Evolutionary conservation across 2,113 vertebrate genomes (phyloP), one percentile per base, ranked within the genome.

Genomic region (Ceuthmochares aereus): DNA sequence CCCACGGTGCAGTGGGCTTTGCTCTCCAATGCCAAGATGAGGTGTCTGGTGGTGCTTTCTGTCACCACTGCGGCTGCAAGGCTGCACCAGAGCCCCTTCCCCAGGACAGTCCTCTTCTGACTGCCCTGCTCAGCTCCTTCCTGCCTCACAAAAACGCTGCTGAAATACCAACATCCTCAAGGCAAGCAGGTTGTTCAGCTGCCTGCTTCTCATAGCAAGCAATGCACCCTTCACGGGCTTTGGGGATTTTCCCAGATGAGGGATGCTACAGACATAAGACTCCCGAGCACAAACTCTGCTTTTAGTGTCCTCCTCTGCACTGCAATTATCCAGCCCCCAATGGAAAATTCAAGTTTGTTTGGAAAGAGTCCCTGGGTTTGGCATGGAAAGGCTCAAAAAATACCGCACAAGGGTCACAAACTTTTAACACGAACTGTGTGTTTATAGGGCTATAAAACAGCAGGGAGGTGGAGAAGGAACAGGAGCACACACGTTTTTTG

Each of bases 251-350:
- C 51, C 78, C 1, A 1, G 19, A 5, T 30, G 15, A 69, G 55
- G 36, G 42, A 82, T 95, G 43, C 62, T 78, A 21, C 14, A 34
- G 60, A 75, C 74, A 64, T 16, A 34, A 0, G 32, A 56, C 26
- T 63, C 29, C 6, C 4, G 49, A 73, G 60, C 59, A 26, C 10
- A 43, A 72, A 59, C 52, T 83, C 89, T 60, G 37, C 30, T 93
- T 95, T 91, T 91, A 91, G 75, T 14, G 43, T 90, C 88, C 88
- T 91, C 85, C 88, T 89, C 93, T 81, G 73, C 89, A 84, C 93
- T 94, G 80, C 0, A 19, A 89, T 95, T 95, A 95, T 89, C 84
- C 79, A 84, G 56, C 58, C 88, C 60, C 30, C 58, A 63, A 4
- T 78, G 94, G 89, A 96, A 95, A 93, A 95, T 32, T 88, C 23